Percentiles rank a stretch among this genome's conserved stretches.
phyloP scores from a whole-genome alignment of 1,140 invertebrate genomes.

The Calephelis nemesis region DNA sequence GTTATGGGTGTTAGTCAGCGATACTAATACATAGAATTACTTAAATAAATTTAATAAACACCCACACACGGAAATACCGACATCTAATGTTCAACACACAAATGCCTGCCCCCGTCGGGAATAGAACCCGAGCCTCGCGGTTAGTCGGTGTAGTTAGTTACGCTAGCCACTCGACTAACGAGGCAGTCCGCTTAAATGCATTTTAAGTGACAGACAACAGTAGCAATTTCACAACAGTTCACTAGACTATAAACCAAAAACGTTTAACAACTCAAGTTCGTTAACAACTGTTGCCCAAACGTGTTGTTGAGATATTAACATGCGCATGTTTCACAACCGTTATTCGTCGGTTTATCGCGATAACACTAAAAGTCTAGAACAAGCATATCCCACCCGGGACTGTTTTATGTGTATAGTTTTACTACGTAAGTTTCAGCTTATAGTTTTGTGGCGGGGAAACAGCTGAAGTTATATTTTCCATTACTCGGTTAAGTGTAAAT shows the following conservation, averaged over 20 bases:
- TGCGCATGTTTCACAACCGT: not conserved
- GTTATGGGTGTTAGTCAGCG: too few species aligned
- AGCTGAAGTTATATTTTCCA: not conserved
- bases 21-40: too few species aligned
- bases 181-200: too few species aligned
- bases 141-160: too few species aligned
- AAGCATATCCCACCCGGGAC: conserved; percentile 2
- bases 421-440: not conserved
- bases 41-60: too few species aligned
- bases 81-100: too few species aligned
- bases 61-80: too few species aligned
- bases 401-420: conserved; percentile 13
- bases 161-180: too few species aligned
- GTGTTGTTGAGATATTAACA: conserved; percentile 12
- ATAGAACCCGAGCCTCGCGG: too few species aligned
- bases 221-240: too few species aligned
- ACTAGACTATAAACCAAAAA: conserved; percentile 9
- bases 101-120: too few species aligned
- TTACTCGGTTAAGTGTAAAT: not conserved
- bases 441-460: not conserved
- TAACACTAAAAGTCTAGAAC: conserved; percentile 17
- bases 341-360: conserved; percentile 1
- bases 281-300: conserved; percentile 12
- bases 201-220: too few species aligned
- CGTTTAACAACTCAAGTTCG: conserved; percentile 1